Conservation (phyloP, 2,888 invertebrate genomes). For the Drosophila mayaguana region DNA sequence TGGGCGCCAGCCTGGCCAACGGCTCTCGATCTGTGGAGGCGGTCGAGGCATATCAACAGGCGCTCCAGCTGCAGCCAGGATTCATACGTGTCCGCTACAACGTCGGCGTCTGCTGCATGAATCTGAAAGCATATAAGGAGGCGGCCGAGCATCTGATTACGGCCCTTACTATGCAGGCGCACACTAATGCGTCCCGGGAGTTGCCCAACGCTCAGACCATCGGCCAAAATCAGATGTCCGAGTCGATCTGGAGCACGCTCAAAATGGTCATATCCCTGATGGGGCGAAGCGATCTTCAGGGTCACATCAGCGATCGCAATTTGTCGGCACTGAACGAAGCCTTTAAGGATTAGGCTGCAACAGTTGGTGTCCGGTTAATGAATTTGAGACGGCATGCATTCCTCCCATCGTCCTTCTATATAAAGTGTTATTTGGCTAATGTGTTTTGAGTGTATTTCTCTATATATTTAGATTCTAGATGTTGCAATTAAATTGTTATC, state of each 20-base stretch:
- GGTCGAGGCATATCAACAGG: conserved; percentile 96
- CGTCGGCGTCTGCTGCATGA: conserved; percentile 98
- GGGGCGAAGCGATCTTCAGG: conserved; percentile 89
- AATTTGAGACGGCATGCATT: conserved; percentile 26
- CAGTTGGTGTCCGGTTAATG: conserved; percentile 17
- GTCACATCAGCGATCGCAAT: conserved; percentile 88
- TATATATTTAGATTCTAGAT: conserved; percentile 22
- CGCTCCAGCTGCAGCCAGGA: conserved; percentile 96
- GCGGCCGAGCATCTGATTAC: conserved; percentile 97
- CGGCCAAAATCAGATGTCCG: conserved; percentile 89
- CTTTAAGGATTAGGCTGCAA: conserved; percentile 80
- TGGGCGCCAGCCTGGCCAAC: conserved; percentile 98
- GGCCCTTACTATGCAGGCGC: conserved; percentile 96
- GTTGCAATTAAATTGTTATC: conserved; percentile 22
- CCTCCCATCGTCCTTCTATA: conserved; percentile 7
- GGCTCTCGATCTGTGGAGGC: conserved; percentile 98
- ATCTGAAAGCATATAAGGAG: conserved; percentile 96
- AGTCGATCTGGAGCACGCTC: conserved; percentile 97
- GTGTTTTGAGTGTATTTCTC: conserved; percentile 24
- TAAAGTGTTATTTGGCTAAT: conserved; percentile 1
- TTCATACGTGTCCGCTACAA: conserved; percentile 99
- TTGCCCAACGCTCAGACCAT: conserved; percentile 87
- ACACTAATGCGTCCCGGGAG: conserved; percentile 86
- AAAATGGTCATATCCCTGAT: conserved; percentile 94
- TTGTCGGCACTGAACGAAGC: conserved; percentile 87